Percentiles rank a stretch among this genome's conserved stretches.
phyloP scores from a whole-genome alignment of 1,140 invertebrate species.

The Bombus affinis region DNA sequence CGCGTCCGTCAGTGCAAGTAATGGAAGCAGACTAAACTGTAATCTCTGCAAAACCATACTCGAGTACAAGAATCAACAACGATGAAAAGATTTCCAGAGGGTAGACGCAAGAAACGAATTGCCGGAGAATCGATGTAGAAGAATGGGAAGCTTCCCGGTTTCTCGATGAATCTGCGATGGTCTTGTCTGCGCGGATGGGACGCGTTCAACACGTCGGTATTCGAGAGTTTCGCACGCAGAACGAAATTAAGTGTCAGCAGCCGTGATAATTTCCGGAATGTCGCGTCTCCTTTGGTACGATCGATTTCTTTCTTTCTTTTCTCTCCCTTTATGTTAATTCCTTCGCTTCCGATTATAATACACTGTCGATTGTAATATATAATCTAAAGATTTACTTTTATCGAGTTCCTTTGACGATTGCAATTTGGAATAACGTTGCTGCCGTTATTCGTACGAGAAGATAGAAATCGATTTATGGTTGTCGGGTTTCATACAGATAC shows the following conservation, averaged over 20 bases:
- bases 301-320: neutral
- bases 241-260: conserved; percentile 33
- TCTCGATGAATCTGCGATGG: neutral
- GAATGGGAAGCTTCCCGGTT: neutral
- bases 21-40: conserved; percentile 2
- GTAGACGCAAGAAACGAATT: conserved; percentile 24
- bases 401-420: no score
- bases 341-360: neutral
- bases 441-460: no score
- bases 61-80: conserved; percentile 26
- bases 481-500: no score
- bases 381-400: no score
- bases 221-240: conserved; percentile 2
- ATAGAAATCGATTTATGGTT: no score
- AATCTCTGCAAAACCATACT: neutral
- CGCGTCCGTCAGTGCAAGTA: neutral
- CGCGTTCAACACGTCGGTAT: neutral
- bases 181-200: no score
- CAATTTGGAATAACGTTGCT: no score
- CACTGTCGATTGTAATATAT: neutral
- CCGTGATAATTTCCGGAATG: conserved; percentile 2
- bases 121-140: conserved; percentile 10
- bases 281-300: neutral
- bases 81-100: conserved; percentile 27
- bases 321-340: neutral